Evolutionary conservation across 2,113 vertebrate species (phyloP), one percentile per base, ranked within the genome.

Genomic region (Tympanuchus pallidicinctus): DNA sequence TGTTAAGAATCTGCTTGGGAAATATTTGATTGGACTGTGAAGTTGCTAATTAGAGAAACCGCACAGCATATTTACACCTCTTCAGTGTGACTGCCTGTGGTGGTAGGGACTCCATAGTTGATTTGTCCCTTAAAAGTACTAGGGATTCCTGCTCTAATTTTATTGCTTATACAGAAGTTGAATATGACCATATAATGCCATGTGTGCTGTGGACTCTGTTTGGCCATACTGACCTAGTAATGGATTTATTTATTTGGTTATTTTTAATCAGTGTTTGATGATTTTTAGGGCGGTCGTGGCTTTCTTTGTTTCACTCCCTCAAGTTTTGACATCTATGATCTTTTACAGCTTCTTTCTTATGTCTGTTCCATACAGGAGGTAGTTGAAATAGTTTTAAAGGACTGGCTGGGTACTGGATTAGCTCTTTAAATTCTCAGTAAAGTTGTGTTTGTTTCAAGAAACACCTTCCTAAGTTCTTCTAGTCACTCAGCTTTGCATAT

Each of bases 1-100:
- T 54, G 57, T 72, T 75, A 65, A 75, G 78, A 89, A 87, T 54
- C 78, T 89, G 91, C 88, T 82, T 82, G 82, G 86, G 77, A 89
- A 71, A 52, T 91, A 63, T 8, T 76, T 72, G 61, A 76, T 86
- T 88, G 59, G 65, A 67, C 79, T 86, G 2, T 75, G 5, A 82
- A 88, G 70, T 22, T 91, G 90, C 88, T 90, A 88, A 89, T 92
- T 43, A 86, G 87, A 89, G 79, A 56, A 89, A 40, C 2, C 60
- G 45, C 36, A 3, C 0, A 8, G 71, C 60, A 50, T 61, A 27
- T 40, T 82, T 91, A 47, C 45, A 59, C 60, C 60, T 84, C 66
- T 38, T 57, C 1, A 2, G 54, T 67, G 54, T 34, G 48, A 28
- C 61, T 66, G 11, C 74, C 22, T 79, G 42, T 91, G 79, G 47